phyloP scores from a whole-genome alignment of 2,797 vertebrate genomes.

The Paratrypauchen microcephalus region DNA sequence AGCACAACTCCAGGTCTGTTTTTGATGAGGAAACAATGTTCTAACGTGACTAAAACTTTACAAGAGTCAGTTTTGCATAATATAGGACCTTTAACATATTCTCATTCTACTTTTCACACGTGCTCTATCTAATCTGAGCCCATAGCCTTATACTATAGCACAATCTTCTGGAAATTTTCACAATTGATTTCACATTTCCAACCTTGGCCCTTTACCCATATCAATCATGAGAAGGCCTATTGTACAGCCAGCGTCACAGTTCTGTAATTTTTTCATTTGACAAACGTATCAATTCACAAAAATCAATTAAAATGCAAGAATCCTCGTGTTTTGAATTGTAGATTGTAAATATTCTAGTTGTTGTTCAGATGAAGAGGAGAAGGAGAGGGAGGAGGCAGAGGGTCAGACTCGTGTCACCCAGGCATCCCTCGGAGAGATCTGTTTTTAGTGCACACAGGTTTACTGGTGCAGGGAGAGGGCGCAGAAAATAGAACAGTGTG shows the following conservation, averaged over 20 bases:
- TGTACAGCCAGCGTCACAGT: not conserved
- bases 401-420: conserved; percentile 60
- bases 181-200: not conserved
- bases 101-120: too few relatives aligned
- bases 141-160: too few relatives aligned
- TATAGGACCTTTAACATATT: too few relatives aligned
- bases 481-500: conserved; percentile 26
- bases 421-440: conserved; percentile 40
- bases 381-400: conserved; percentile 15
- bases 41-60: too few relatives aligned
- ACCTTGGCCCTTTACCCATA: not conserved
- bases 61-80: too few relatives aligned
- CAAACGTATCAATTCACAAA: not conserved
- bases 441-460: conserved; percentile 51
- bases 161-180: not conserved
- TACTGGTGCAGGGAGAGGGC: conserved; percentile 22
- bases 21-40: too few relatives aligned
- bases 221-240: conserved; percentile 6
- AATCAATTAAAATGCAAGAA: conserved; percentile 12
- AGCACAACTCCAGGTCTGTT: too few relatives aligned
- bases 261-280: not conserved
- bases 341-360: not conserved
- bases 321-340: conserved; percentile 2
- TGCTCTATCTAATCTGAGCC: too few relatives aligned
- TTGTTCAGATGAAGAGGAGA: conserved; percentile 39